Conservation (phyloP, 1,140 invertebrate species). For the Caenorhabditis inopinata region DNA sequence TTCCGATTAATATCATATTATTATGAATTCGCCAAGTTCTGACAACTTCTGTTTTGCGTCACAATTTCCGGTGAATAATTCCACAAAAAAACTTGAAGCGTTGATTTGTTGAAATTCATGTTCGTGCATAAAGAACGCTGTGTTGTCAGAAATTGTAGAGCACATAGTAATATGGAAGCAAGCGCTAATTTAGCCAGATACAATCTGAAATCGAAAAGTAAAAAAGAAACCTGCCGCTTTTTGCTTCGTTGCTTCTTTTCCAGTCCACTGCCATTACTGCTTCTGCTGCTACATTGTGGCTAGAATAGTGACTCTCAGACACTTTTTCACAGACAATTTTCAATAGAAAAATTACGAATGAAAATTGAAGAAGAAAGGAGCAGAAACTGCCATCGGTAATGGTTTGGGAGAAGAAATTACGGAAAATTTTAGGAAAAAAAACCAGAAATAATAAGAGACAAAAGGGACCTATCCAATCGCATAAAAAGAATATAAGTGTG, state of each 20-base stretch:
- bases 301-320: neutral
- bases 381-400: neutral
- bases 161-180: neutral
- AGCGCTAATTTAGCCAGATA: neutral
- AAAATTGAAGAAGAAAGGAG: neutral
- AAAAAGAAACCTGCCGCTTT: conserved; percentile 20
- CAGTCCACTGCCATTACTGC: neutral
- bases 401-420: neutral
- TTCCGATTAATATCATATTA: too few species aligned
- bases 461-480: neutral
- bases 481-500: neutral
- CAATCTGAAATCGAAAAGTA: neutral
- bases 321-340: neutral
- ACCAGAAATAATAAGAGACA: neutral
- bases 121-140: too few species aligned
- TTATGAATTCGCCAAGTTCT: too few species aligned
- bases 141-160: too few species aligned
- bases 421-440: neutral
- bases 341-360: neutral
- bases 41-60: too few species aligned
- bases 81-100: too few species aligned
- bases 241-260: too few species aligned
- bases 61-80: too few species aligned
- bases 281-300: neutral
- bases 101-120: too few species aligned